Percentiles rank a stretch among this genome's conserved stretches.
These are phyloP conservation scores for Drosophila pseudoananassae DNA, from an alignment of 1,140 invertebrate genomes.

Conservation along the genomic window DNA sequence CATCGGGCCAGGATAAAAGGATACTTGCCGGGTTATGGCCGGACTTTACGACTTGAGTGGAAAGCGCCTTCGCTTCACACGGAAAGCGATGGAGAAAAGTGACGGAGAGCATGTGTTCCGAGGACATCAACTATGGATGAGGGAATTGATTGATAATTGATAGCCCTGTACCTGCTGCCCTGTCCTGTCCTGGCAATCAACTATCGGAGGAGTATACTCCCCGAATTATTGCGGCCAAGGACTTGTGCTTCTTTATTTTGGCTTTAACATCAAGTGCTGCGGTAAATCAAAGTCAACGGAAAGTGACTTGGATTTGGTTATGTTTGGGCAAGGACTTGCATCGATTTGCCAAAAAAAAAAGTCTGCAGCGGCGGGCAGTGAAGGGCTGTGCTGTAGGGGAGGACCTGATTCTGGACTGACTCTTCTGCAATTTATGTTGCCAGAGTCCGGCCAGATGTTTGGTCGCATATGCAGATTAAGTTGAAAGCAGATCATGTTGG, in stretches of 20 bases:
- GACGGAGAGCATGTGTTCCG: constrained; percentile 11
- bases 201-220: neutral
- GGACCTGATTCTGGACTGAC: constrained; percentile 18
- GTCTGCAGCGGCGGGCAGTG: neutral
- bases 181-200: no score
- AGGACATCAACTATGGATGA: constrained; percentile 5
- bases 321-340: neutral
- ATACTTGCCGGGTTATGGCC: constrained; percentile 35
- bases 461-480: constrained; percentile 47
- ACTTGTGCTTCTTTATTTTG: neutral
- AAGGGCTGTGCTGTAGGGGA: neutral
- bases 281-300: constrained; percentile 2
- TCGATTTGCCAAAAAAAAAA: neutral
- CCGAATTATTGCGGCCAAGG: neutral
- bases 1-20: constrained; percentile 20
- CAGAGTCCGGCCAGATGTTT: constrained; percentile 33
- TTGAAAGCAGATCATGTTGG: constrained; percentile 40
- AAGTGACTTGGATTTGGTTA: neutral
- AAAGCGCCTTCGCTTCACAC: constrained; percentile 34
- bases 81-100: neutral
- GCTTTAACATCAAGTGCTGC: neutral
- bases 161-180: neutral
- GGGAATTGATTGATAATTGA: constrained; percentile 41
- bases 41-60: constrained; percentile 41
- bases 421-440: constrained; percentile 35